phyloP scores from a whole-genome alignment of 2,888 invertebrate genomes.

The Ormyrus thymus region DNA sequence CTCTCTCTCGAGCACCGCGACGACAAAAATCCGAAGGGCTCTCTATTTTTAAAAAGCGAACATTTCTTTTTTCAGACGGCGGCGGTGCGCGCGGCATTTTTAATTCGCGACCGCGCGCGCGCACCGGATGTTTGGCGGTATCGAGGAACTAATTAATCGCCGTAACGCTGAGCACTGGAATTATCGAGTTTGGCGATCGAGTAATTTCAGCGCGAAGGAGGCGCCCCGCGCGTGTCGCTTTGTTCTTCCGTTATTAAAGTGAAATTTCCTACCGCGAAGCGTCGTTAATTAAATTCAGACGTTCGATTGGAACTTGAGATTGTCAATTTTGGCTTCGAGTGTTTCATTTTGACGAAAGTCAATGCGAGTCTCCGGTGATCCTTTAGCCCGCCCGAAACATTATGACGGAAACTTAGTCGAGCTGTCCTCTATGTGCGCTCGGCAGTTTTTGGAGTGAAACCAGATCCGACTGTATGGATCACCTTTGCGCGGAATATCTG shows the following conservation, averaged over 20 bases:
- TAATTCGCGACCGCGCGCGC: no score
- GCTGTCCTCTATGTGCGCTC: not conserved
- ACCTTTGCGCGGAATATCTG: constrained; percentile 40
- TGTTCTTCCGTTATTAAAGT: no score
- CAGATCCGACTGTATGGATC: constrained; percentile 37
- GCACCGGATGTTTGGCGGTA: no score
- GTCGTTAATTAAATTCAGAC: no score
- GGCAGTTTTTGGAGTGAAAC: constrained; percentile 43
- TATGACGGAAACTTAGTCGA: constrained; percentile 32
- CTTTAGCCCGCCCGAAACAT: constrained; percentile 30
- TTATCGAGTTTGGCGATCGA: no score
- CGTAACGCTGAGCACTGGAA: no score
- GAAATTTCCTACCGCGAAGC: no score
- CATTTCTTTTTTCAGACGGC: not conserved
- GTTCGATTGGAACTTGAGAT: no score
- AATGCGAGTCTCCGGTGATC: constrained; percentile 24
- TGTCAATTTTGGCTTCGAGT: not conserved
- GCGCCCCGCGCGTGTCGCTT: no score
- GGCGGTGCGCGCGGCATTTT: not conserved
- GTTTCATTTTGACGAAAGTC: constrained; percentile 20
- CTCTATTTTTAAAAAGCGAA: constrained; percentile 42
- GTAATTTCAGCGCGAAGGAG: no score
- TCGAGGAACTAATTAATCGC: no score
- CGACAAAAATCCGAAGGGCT: constrained; percentile 25
- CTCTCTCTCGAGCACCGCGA: constrained; percentile 42